Evolutionary conservation across 1,140 invertebrate species (phyloP), one percentile per base, ranked within the genome.

Genomic region (Drosophila malerkotliana): DNA sequence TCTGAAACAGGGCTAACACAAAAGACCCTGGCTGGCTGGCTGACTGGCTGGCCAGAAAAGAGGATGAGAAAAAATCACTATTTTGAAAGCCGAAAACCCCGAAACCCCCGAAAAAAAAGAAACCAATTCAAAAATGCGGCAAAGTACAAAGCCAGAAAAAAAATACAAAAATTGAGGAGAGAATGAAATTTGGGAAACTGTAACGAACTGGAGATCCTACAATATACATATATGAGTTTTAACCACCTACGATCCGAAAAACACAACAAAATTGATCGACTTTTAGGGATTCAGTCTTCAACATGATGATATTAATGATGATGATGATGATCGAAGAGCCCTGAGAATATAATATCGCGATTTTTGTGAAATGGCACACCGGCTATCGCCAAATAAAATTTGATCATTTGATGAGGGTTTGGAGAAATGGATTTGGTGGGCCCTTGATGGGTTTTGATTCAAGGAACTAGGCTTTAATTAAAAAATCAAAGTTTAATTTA

Each of bases 51-150:
- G 39, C 12, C n/a, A 60, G 39, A 54, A 28, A 63, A 44, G 37
- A 12, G 53, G 41, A 63, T 54, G 58, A 59, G 57, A 47, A 72
- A 32, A 58, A 82, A 76, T 60, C 52, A 83, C 67, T 76, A 84
- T 85, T 84, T 79, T 58, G 67, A 79, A 72, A 79, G 72, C 71
- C 72, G 41, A 80, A 78, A 45, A 41, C 12, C 12, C 69, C 72
- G 41, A 80, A 78, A 47, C 1, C 41, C 41, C 10, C 10, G 5
- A 7, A 28, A 37, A 37, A 37, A 8, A 44, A 44, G 15, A 77
- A 85, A 78, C 54, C 74, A 87, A 87, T 79, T 79, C 82, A 87
- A 79, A 87, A 83, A 79, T 75, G 82, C 82, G 82, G 82, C 82
- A 87, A 87, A 87, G 51, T 79, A 87, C 82, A 87, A 87, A 87